Base-by-base conservation (phyloP, 2,113 vertebrate species). In the Ammodytes dubius region DNA sequence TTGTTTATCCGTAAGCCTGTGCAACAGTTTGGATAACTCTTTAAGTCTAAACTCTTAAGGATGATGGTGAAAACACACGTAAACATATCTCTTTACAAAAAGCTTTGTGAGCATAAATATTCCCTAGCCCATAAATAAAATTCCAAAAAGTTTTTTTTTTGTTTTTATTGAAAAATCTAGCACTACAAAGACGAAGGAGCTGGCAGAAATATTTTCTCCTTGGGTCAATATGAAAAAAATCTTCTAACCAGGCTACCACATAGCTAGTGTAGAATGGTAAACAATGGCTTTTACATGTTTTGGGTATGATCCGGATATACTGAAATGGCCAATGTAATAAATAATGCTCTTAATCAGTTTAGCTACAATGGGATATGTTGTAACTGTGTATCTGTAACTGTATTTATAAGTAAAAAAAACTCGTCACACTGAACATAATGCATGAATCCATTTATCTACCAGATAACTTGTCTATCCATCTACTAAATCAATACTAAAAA, bases 1-100 rank as follows among this genome's bases (percentile, higher is more conserved):
- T 42, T 74, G 46, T 64, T 49, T 40, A 74, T 77, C 45, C 11
- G 58, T 27, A 15, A 27, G 59, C 11, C 53, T 45, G 19, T 15
- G 45, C 19, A 73, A 4, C 37, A 10, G 6, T 58, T 37, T 63
- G 17, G 37, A 71, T 37, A 15, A 81, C 2, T 46, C 11, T 7
- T 4, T 11, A 35, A 54, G 40, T 7, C 6, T 7, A 15, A 49
- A 49, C 43, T 54, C 45, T 70, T 5, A 9, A 66, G 67, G 19
- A 39, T 53, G 65, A 47, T n/a, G 5, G 45, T 47, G 7, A 70
- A 60, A 66, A 47, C 37, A 56, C 4, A 6, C 3, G 45, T 53
- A 3, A 66, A 40, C 10, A 5, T n/a, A 13, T 19, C 35, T 57
- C 49, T 76, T 58, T 13, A 45, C 15, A 53, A 47, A 60, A 39